Conservation (phyloP, 2,113 vertebrate species). For the Neodon shergylaensis region DNA sequence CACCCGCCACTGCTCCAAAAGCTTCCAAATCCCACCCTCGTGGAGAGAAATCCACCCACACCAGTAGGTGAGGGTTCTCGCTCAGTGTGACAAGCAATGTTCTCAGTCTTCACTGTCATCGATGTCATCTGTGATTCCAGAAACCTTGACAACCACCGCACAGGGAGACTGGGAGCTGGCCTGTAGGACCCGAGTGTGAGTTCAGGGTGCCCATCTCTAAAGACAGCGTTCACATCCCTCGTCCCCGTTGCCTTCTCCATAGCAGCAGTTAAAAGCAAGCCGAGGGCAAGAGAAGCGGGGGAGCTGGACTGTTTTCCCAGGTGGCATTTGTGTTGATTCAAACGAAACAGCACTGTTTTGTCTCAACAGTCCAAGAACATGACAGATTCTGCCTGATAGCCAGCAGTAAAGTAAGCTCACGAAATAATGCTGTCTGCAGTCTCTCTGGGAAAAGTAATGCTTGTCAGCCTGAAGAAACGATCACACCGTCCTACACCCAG, state of each 20-base stretch:
- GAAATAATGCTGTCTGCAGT: background rate
- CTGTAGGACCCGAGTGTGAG: background rate
- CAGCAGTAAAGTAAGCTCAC: background rate
- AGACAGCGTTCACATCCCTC: background rate
- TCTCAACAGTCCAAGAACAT: background rate
- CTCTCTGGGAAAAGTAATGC: background rate
- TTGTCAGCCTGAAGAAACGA: constrained; percentile 35
- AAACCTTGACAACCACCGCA: background rate
- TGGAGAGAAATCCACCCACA: background rate
- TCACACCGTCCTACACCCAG: background rate
- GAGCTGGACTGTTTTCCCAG: background rate
- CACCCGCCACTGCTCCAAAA: background rate
- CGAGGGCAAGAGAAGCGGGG: background rate
- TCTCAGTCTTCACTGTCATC: background rate
- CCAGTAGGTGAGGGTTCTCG: background rate
- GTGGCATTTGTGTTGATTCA: background rate
- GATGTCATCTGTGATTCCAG: background rate
- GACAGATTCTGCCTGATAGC: background rate
- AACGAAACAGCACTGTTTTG: background rate
- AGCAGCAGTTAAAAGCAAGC: background rate
- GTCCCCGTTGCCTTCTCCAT: background rate
- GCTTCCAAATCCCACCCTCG: background rate
- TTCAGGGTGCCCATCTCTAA: background rate
- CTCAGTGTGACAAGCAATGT: background rate
- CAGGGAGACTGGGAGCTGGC: background rate